Evolutionary conservation across 2,797 vertebrate genomes (phyloP).

Genomic region (Limnodromus scolopaceus): DNA sequence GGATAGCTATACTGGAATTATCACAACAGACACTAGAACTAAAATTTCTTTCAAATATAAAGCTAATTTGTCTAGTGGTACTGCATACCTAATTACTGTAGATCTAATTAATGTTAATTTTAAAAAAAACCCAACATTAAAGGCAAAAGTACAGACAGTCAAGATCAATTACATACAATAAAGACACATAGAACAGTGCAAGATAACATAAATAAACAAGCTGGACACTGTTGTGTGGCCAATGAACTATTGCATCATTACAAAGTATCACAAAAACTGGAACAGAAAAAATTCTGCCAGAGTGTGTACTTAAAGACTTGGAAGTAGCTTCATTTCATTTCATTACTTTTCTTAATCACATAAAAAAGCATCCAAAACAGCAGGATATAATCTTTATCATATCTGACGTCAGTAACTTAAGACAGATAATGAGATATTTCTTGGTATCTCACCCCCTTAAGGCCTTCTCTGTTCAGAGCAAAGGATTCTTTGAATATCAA

Average conservation of each 20-base stretch:
- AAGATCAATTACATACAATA: background rate
- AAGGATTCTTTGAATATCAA: background rate
- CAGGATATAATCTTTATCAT: background rate
- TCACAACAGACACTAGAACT: background rate
- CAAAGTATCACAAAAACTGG: background rate
- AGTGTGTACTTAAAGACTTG: background rate
- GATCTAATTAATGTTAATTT: background rate
- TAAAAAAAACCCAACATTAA: background rate
- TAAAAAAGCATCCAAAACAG: background rate
- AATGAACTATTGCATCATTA: background rate
- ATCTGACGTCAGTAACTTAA: background rate
- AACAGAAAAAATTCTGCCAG: background rate
- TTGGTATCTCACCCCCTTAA: background rate
- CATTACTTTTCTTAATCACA: background rate
- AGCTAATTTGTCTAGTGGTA: background rate
- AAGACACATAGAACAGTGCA: background rate
- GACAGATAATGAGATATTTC: background rate
- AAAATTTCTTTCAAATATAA: background rate
- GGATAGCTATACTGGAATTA: background rate
- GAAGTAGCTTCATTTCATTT: background rate
- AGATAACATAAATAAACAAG: background rate
- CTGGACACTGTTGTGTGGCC: background rate
- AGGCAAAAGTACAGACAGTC: background rate
- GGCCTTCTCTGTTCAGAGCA: background rate
- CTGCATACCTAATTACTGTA: background rate